Evolutionary conservation across 2,113 vertebrate genomes (phyloP), one percentile per base, ranked within the genome.

Genomic region (Calyptomena viridis): DNA sequence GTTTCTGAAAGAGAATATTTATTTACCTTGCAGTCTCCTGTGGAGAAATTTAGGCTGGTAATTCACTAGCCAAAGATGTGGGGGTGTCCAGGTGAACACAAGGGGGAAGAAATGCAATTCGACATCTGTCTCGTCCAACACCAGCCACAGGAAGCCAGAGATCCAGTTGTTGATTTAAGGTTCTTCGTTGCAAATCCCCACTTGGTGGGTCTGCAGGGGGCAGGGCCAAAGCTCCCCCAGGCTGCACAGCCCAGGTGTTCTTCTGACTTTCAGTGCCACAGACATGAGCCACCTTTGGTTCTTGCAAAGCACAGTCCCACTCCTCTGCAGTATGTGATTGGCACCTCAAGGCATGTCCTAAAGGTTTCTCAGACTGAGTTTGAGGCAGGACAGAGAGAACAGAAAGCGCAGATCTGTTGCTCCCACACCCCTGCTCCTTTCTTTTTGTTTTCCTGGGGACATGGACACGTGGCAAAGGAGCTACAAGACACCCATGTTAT

Each of bases 1-100:
- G 78, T 69, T 95, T 87, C 84, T 67, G 21, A 83, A 90, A 79
- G 72, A 82, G 87, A 91, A 56, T 84, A 94, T 91, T 95, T 93
- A 84, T 81, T 89, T 92, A 68, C 78, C 63, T 87, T 84, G n/a
- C 64, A 67, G 87, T 75, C 77, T 88, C 46, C 90, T 44, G 35
- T 66, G 31, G 83, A 84, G 75, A 84, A 63, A 28, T 92, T 93
- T 64, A 72, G 77, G 81, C 87, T 73, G 44, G 68, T 68, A 68
- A 83, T 94, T 94, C 87, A 59, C 82, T 19, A 63, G 68, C 37
- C n/a, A 72, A 75, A 39, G 53, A 53, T n/a, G 24, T 3, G 0
- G 27, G 11, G 14, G 4, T 74, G 40, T 91, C 30, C 2, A 5
- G 7, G 16, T 42, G 33, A 84, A 64, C 9, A 11, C 0, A 2